Percentiles rank a stretch among this genome's conserved stretches.
phyloP scores from a whole-genome alignment of 92 coral and sea anemone genomes.

The Epizoanthus rinbou region DNA sequence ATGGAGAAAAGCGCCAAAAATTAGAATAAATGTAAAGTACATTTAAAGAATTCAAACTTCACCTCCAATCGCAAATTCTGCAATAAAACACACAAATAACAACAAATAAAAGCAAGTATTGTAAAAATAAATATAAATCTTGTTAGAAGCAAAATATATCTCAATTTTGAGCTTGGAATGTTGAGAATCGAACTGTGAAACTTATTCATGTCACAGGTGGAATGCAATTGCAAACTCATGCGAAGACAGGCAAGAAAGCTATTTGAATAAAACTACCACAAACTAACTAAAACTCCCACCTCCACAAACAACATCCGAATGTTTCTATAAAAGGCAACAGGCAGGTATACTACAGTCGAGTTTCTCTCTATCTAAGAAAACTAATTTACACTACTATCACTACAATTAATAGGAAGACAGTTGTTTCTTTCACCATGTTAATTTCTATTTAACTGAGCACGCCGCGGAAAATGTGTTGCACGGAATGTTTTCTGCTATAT shows the following conservation, averaged over 20 bases:
- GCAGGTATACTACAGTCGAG: no score
- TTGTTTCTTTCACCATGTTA: background rate
- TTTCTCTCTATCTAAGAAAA: no score
- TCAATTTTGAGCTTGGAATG: background rate
- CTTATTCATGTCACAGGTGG: no score
- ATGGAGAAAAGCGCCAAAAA: constrained; percentile 37
- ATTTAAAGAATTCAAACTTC: background rate
- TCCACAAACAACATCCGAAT: no score
- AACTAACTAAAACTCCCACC: no score
- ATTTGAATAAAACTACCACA: no score
- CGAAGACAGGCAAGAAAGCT: no score
- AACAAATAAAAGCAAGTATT: background rate
- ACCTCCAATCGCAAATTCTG: background rate
- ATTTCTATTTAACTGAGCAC: background rate
- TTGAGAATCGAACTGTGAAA: no score
- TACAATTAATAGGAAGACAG: no score
- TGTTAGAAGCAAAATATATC: background rate
- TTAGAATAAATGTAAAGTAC: background rate
- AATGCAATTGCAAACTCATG: no score
- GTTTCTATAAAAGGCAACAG: no score
- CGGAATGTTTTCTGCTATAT: background rate
- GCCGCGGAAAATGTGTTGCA: background rate
- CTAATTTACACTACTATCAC: no score
- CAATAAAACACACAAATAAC: background rate
- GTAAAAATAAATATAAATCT: background rate